Conservation (phyloP, 2,797 vertebrate genomes). For the Hozukius guyotensis region DNA sequence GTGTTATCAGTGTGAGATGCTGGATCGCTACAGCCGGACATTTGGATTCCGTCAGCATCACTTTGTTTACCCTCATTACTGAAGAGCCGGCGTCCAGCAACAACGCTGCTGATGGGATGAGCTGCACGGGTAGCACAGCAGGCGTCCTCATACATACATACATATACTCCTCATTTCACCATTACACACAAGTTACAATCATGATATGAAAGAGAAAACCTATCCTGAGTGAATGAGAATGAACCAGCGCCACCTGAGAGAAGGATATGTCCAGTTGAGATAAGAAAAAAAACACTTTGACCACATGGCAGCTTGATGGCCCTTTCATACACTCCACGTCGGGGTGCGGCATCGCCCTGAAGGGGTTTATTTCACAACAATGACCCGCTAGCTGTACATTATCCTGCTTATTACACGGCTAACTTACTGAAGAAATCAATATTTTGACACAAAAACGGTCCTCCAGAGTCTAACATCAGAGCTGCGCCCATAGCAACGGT, state of each 20-base stretch:
- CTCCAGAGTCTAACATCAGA: no score
- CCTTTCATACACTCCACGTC: neutral
- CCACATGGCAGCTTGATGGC: neutral
- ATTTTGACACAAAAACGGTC: no score
- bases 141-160: conserved; percentile 19
- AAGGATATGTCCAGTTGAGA: neutral
- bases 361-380: no score
- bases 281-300: neutral
- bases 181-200: conserved; percentile 7
- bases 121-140: neutral
- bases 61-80: conserved; percentile 55
- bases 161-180: conserved; percentile 13
- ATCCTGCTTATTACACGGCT: no score
- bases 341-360: neutral
- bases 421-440: no score
- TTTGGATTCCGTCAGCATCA: conserved; percentile 57
- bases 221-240: neutral
- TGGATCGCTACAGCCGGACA: conserved; percentile 32
- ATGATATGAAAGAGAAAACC: conserved; percentile 9
- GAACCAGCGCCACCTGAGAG: neutral
- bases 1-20: conserved; percentile 56
- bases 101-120: conserved; percentile 44
- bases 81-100: conserved; percentile 10
- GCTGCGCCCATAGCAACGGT: no score
- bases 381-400: no score